Percentiles rank a stretch among this genome's conserved stretches.
Evolutionary conservation across 1,140 invertebrate species (phyloP).

Genomic region (Aphelenchoides fujianensis): DNA sequence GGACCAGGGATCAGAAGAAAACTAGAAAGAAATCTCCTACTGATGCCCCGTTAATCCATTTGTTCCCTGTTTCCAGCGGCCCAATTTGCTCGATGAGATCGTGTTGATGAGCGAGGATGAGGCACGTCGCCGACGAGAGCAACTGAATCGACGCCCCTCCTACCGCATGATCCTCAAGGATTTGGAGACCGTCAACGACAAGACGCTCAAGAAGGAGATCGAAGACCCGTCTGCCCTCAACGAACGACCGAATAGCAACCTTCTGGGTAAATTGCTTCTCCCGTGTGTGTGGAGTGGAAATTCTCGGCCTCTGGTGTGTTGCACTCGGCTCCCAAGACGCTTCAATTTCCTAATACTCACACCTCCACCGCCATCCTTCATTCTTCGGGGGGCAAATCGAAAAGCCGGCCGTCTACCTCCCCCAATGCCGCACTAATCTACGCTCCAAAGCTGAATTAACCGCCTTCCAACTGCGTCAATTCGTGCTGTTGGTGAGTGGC

Average conservation of each 20-base stretch:
- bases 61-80: neutral
- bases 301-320: too few relatives aligned
- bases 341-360: too few relatives aligned
- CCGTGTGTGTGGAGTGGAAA: too few relatives aligned
- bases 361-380: too few relatives aligned
- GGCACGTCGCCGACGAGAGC: constrained; percentile 43
- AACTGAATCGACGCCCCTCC: constrained; percentile 46
- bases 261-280: constrained; percentile 17
- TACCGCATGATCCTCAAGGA: constrained; percentile 53
- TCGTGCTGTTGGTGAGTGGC: too few relatives aligned
- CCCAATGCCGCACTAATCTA: too few relatives aligned
- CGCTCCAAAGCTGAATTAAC: too few relatives aligned
- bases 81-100: neutral
- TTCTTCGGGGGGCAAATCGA: too few relatives aligned
- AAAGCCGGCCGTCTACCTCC: too few relatives aligned
- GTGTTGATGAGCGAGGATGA: constrained; percentile 46
- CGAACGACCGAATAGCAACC: neutral
- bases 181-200: constrained; percentile 50
- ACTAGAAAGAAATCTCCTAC: neutral
- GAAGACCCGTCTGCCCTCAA: neutral
- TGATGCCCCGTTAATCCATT: neutral
- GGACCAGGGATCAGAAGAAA: too few relatives aligned
- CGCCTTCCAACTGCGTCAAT: too few relatives aligned
- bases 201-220: constrained; percentile 46
- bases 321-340: too few relatives aligned